Evolutionary conservation across 2,113 vertebrate genomes (phyloP).

Genomic region (Alectura lathami): DNA sequence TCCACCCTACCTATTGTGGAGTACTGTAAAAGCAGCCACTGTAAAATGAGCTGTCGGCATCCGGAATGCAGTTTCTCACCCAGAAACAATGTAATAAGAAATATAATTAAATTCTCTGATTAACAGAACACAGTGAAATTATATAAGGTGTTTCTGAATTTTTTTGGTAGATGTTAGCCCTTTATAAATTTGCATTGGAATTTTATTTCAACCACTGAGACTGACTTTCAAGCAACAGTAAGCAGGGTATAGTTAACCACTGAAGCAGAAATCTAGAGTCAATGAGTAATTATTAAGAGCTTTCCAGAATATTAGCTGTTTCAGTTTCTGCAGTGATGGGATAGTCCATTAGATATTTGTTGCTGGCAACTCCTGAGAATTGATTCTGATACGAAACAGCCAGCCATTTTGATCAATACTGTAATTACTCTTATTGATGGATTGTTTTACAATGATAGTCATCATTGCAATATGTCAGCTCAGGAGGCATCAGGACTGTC

Average conservation of each 20-base stretch:
- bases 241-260: conserved; percentile 71
- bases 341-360: conserved; percentile 84
- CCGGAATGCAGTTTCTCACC: conserved; percentile 60
- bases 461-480: conserved; percentile 73
- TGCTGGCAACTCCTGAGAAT: conserved; percentile 80
- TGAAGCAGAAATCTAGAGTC: conserved; percentile 81
- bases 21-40: conserved; percentile 53
- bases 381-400: conserved; percentile 82
- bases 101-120: conserved; percentile 74
- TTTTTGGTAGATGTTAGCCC: conserved; percentile 53
- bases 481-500: conserved; percentile 73
- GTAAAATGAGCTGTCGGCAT: conserved; percentile 63
- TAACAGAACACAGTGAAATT: conserved; percentile 60
- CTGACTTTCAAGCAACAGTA: conserved; percentile 78
- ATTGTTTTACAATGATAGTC: conserved; percentile 83
- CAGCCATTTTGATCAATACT: conserved; percentile 84
- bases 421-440: conserved; percentile 87
- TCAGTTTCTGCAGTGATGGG: conserved; percentile 80
- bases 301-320: conserved; percentile 84
- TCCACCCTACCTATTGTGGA: conserved; percentile 47
- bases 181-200: conserved; percentile 58
- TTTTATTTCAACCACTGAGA: conserved; percentile 56
- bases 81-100: conserved; percentile 71
- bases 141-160: conserved; percentile 45
- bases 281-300: conserved; percentile 85